Base-by-base conservation (phyloP, 2,113 vertebrate species). In the Excalfactoria chinensis region DNA sequence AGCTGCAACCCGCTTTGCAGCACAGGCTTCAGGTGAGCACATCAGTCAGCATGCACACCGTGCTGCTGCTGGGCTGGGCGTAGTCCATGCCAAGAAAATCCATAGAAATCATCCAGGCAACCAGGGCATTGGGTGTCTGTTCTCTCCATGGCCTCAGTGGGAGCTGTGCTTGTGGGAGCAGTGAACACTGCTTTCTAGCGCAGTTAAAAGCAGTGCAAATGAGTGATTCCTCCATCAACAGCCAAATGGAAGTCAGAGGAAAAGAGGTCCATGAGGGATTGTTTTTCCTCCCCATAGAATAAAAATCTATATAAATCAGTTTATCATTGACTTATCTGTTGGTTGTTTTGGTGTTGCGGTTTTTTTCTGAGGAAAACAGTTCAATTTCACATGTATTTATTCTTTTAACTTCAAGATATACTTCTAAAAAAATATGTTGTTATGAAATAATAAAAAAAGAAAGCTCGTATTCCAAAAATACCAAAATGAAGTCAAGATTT, bases 91-190 rank as follows among this genome's bases (percentile, higher is more conserved):
- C 77, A 94, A 79, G 78, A 89, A 69, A 93, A 90, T 73, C 67
- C 2, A 0, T 92, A 93, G 90, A 95, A 93, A 58, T 69, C 28
- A 75, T 90, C 86, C 92, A 89, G 12, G 32, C 86, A 85, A 34
- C 32, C 41, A 66, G 77, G 73, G 74, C 86, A 77, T 63, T 73
- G 49, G 74, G 11, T 88, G 20, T 90, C 86, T 84, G 78, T 58
- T 76, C 77, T 86, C 80, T 77, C 81, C 37, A 41, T 26, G 81
- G 84, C 81, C 74, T 84, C 70, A 49, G 84, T 90, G 84, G 84
- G 72, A 85, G 74, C 84, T 87, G 44, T 79, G 71, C 74, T 85
- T 55, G 59, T 79, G 81, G 77, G 78, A 94, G 82, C 74, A 43
- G 40, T 70, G 77, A 25, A 89, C 66, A 90, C 71, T 0, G 0